Evolutionary conservation across 2,797 vertebrate species (phyloP).

Genomic region (Oophaga sylvatica): DNA sequence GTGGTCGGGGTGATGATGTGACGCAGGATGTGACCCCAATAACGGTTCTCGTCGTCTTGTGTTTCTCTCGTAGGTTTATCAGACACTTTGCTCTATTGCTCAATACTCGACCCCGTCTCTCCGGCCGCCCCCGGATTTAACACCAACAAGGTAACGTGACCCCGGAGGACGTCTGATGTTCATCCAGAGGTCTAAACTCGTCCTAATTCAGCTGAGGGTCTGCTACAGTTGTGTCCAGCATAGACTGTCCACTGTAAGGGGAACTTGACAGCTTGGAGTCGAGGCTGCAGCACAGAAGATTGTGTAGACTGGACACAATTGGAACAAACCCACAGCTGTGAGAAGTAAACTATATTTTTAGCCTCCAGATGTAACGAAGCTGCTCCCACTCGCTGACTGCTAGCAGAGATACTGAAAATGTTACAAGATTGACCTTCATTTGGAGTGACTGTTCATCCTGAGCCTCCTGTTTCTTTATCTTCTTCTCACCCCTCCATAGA

Average conservation of each 20-base stretch:
- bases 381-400: neutral
- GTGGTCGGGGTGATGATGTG: neutral
- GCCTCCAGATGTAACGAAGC: neutral
- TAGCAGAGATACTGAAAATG: too few species aligned
- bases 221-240: neutral
- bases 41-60: neutral
- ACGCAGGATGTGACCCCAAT: neutral
- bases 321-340: neutral
- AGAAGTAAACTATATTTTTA: neutral
- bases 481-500: slow-evolving; percentile 69
- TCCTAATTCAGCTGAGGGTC: neutral
- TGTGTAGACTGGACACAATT: neutral
- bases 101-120: slow-evolving; percentile 83
- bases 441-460: too few species aligned
- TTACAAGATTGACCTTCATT: too few species aligned
- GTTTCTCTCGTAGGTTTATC: slow-evolving; percentile 81
- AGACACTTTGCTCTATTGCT: slow-evolving; percentile 85
- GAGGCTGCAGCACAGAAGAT: neutral
- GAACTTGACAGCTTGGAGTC: neutral
- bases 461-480: neutral
- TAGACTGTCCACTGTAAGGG: neutral
- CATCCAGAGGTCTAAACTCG: too few species aligned
- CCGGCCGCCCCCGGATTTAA: slow-evolving; percentile 82
- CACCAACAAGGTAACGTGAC: slow-evolving; percentile 86
- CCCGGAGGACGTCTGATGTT: neutral